Percentiles rank a stretch among this genome's conserved stretches.
Evolutionary conservation across 1,140 invertebrate species (phyloP).

Genomic region (Paraescarpia echinospica): DNA sequence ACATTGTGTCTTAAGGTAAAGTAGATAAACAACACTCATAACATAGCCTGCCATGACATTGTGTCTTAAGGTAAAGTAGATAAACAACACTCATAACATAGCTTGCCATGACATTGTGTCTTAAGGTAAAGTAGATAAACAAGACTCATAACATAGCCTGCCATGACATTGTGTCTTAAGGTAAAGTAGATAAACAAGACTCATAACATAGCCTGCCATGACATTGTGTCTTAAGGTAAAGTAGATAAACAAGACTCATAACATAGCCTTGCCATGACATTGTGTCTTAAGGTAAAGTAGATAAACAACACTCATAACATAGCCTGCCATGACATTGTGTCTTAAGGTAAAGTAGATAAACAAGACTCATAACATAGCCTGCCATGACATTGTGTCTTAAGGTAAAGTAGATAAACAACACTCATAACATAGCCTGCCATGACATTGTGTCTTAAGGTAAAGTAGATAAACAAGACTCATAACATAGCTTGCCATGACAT

Average conservation of each 20-base stretch:
- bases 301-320: neutral
- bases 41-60: neutral
- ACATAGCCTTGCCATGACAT: neutral
- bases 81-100: neutral
- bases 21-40: neutral
- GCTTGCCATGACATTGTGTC: neutral
- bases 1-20: no score
- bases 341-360: no score
- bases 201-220: neutral
- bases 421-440: neutral
- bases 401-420: no score
- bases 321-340: neutral
- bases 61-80: no score
- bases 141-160: neutral
- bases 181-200: no score
- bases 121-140: no score
- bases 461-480: neutral
- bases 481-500: neutral
- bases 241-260: neutral
- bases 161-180: no score
- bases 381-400: no score
- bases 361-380: neutral
- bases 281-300: no score
- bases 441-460: no score
- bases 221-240: no score